Conservation (phyloP, 2,797 vertebrate genomes). For the Liasis olivaceus region DNA sequence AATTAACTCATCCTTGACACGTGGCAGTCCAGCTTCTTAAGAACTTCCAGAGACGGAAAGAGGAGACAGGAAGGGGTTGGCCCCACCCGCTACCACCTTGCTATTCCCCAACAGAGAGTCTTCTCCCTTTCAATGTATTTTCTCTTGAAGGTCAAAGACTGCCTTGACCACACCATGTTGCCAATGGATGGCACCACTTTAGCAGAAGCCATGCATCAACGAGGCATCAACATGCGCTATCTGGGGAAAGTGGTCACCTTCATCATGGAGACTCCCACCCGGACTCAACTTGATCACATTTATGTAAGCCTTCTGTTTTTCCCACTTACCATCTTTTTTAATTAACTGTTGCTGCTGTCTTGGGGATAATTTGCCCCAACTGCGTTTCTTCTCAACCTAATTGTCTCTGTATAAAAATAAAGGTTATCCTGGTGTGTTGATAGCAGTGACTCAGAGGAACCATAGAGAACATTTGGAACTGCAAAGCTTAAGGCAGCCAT, state of each 20-base stretch:
- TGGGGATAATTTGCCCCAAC: background rate
- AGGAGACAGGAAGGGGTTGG: background rate
- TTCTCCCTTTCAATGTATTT: background rate
- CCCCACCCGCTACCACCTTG: background rate
- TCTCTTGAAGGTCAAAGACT: slow-evolving; percentile 90
- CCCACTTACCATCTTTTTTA: background rate
- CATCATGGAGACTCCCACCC: slow-evolving; percentile 85
- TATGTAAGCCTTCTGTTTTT: slow-evolving; percentile 79
- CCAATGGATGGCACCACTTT: slow-evolving; percentile 95
- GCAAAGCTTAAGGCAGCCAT: background rate
- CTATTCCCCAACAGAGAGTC: no score
- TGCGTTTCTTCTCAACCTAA: background rate
- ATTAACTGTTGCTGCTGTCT: background rate
- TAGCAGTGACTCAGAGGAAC: background rate
- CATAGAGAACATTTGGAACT: background rate
- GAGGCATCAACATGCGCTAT: slow-evolving; percentile 96
- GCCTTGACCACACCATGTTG: slow-evolving; percentile 90
- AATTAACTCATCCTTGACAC: background rate
- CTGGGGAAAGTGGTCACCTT: slow-evolving; percentile 89
- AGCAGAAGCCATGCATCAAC: slow-evolving; percentile 92
- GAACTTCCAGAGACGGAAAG: background rate
- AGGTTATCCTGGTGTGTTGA: background rate
- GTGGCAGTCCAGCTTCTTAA: background rate
- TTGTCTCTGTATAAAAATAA: background rate
- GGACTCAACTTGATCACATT: slow-evolving; percentile 89